These are phyloP conservation scores for Pachycephus smyrnensis DNA, from an alignment of 2,888 invertebrate genomes.

Conservation along the genomic window DNA sequence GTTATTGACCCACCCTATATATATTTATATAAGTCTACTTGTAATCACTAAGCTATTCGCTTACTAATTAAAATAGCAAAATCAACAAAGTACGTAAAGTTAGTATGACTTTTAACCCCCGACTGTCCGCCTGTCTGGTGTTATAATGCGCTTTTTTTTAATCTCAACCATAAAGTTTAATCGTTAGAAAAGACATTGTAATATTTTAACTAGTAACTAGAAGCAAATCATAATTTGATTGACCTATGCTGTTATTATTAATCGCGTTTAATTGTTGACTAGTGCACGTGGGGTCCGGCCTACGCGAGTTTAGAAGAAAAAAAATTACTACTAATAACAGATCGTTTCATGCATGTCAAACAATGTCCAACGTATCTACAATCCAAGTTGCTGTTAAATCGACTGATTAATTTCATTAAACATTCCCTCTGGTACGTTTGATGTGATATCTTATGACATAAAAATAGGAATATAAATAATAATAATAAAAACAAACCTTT, in stretches of 20 bases:
- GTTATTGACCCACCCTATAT: not conserved
- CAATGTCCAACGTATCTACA: not conserved
- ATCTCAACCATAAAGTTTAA: not conserved
- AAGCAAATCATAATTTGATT: not conserved
- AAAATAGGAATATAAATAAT: not conserved
- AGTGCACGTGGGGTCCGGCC: not conserved
- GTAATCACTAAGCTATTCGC: not conserved
- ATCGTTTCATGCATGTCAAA: not conserved
- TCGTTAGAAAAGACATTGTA: not conserved
- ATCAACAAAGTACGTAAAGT: not conserved
- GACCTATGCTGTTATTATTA: not conserved
- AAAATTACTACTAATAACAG: not conserved
- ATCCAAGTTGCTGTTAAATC: not conserved
- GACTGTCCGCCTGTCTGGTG: not conserved
- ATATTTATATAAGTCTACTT: not conserved
- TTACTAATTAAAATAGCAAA: not conserved
- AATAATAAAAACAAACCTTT: constrained; percentile 49
- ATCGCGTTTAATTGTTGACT: not conserved
- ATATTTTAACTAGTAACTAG: not conserved
- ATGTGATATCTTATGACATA: not conserved
- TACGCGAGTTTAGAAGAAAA: not conserved
- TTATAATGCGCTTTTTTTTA: not conserved
- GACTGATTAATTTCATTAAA: not conserved
- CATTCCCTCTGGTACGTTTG: not conserved
- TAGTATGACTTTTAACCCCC: not conserved